Conservation (phyloP, 2,797 vertebrate genomes). For the Crypturellus tataupa region DNA sequence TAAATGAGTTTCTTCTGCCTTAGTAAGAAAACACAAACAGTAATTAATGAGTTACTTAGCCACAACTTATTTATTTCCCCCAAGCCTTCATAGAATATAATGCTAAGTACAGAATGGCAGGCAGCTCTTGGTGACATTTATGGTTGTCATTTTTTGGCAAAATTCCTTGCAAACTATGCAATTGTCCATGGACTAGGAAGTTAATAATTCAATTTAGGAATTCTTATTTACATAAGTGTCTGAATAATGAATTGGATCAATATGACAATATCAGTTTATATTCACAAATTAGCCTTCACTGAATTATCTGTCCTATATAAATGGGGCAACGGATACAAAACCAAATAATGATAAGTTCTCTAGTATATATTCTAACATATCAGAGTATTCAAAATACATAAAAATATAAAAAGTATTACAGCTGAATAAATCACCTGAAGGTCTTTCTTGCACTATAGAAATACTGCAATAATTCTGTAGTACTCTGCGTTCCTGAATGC, state of each 20-base stretch:
- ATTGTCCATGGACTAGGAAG: neutral
- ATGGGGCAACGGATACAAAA: neutral
- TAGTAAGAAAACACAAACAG: slow-evolving; percentile 13
- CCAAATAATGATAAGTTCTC: neutral
- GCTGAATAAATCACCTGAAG: neutral
- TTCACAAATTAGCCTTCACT: neutral
- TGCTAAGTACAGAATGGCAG: neutral
- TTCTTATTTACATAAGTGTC: neutral
- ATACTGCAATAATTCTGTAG: neutral
- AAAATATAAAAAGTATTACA: neutral
- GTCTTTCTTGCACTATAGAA: neutral
- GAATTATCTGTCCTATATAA: neutral
- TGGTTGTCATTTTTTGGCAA: neutral
- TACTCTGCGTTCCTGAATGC: neutral
- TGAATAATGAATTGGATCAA: neutral
- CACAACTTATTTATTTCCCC: slow-evolving; percentile 11
- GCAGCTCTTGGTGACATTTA: neutral
- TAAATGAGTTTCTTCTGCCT: slow-evolving; percentile 36
- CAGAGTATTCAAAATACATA: neutral
- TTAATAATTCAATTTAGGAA: neutral
- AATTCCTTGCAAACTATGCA: neutral
- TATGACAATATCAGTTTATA: neutral
- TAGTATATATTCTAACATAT: neutral
- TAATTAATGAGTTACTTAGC: slow-evolving; percentile 49
- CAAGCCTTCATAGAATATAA: neutral